phyloP scores from a whole-genome alignment of 2,888 invertebrate species.

The Stenodema calcarata region DNA sequence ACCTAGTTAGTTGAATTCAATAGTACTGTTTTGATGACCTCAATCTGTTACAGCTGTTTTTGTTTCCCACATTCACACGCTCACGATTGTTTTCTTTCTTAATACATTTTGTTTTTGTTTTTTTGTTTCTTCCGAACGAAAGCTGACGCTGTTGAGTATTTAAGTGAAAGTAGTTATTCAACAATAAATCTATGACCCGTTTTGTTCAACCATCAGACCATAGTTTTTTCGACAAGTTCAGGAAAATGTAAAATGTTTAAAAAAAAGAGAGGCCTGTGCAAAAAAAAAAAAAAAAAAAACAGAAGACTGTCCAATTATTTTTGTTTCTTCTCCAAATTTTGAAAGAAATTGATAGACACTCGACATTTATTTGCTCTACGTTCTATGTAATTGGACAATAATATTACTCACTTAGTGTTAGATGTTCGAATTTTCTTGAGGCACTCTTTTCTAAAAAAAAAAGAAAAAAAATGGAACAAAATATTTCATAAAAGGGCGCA shows the following conservation, averaged over 20 bases:
- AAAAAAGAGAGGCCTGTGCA: slow-evolving; percentile 40
- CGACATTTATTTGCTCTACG: slow-evolving; percentile 28
- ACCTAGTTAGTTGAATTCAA: slow-evolving; percentile 26
- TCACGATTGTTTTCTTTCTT: slow-evolving; percentile 11
- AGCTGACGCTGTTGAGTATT: background rate
- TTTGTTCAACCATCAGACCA: slow-evolving; percentile 33
- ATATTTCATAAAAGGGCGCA: slow-evolving; percentile 31
- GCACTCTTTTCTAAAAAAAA: slow-evolving; percentile 27
- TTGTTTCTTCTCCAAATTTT: slow-evolving; percentile 27
- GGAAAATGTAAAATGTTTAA: slow-evolving; percentile 16
- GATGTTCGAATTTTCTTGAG: slow-evolving; percentile 29
- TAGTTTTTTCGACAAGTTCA: slow-evolving; percentile 43
- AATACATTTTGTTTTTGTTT: background rate
- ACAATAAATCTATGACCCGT: background rate
- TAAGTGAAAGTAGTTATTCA: background rate
- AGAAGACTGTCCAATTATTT: slow-evolving; percentile 41
- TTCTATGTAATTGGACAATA: slow-evolving; percentile 45
- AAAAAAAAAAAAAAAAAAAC: too few relatives aligned
- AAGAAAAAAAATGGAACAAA: slow-evolving; percentile 21
- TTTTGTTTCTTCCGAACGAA: background rate
- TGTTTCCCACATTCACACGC: slow-evolving; percentile 24
- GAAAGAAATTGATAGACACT: background rate
- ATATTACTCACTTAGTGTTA: slow-evolving; percentile 44
- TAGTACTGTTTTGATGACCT: slow-evolving; percentile 34
- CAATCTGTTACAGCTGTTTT: slow-evolving; percentile 38